Base-by-base conservation (phyloP, 2,113 vertebrate species). In the Cheirogaleus medius region DNA sequence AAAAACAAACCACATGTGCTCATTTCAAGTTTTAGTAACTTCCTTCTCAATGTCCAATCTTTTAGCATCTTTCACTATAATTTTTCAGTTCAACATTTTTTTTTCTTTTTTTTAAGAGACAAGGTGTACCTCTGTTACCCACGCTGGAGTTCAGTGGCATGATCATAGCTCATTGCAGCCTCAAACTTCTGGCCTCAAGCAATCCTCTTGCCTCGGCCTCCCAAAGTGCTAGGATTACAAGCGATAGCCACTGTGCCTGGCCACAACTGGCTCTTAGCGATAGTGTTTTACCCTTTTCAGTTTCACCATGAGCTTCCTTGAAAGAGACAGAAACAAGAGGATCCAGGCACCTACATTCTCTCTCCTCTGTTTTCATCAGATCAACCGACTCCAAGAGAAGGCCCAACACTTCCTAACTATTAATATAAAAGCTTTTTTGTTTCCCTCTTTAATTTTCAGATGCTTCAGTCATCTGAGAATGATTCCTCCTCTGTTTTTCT, bases 31-130 rank as follows among this genome's bases (percentile, higher is more conserved):
- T 76, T 88, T n/a, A 88, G 49, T 82, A 93, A 25, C 7, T 84
- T 94, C 18, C 11, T 58, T 21, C 11, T 81, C 23, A 68, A 68
- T n/a, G 74, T 88, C 21, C 1, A 20, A 10, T 71, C 52, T 73
- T 85, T 85, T 44, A 85, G 52, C 21, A 68, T 64, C 39, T 64
- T 94, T 60, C 32, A 69, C 42, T 39, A 47, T 66, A 93, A 44
- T 77, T 85, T 42, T 89, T 93, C n/a, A 93, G 69, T 77, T 88
- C n/a, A 68, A n/a, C 9, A 52, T 44, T 93, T 60, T 85, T 25
- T 60, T 60, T 60, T 25, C 27, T 27, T 27, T 27, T 56, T 60
- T 25, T 60, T 63, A 63, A 63, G 58, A 63, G 58, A 63, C 58
- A 29, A 4, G 58, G 58, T 63, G 25, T 29, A 25, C 10, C 25